Percentiles rank a stretch among this genome's conserved stretches.
phyloP scores from a whole-genome alignment of 2,888 invertebrate genomes.

The Amaurobius ferox region DNA sequence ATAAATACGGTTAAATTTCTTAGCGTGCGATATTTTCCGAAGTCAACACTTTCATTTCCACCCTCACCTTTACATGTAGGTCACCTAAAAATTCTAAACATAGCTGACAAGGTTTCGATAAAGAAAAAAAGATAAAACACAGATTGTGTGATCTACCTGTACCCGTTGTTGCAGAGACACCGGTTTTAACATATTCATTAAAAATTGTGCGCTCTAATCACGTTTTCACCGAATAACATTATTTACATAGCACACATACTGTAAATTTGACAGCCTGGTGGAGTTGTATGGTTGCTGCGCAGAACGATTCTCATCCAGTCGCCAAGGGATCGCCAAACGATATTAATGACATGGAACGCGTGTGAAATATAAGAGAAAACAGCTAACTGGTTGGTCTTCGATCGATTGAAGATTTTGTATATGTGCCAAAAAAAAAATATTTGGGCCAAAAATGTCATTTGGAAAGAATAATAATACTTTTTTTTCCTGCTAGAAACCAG shows the following conservation, averaged over 20 bases:
- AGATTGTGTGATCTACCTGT: conserved; percentile 41
- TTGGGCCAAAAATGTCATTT: too few species aligned
- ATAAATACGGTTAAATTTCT: too few species aligned
- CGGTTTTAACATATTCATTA: conserved; percentile 16
- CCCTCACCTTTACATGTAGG: conserved; percentile 28
- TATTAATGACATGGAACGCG: neutral
- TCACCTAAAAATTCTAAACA: conserved; percentile 31
- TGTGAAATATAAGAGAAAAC: neutral
- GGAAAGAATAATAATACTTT: too few species aligned
- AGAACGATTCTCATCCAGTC: neutral
- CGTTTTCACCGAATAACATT: conserved; percentile 56
- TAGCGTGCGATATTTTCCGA: too few species aligned
- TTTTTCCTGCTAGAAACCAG: too few species aligned
- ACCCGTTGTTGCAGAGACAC: conserved; percentile 30
- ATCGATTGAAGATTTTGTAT: neutral
- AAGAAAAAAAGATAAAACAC: conserved; percentile 9
- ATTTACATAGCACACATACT: conserved; percentile 37
- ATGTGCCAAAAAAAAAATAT: conserved; percentile 11
- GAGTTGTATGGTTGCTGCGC: conserved; percentile 25
- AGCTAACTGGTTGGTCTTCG: neutral
- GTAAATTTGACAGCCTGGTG: conserved; percentile 40
- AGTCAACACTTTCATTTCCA: neutral
- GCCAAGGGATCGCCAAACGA: conserved; percentile 40
- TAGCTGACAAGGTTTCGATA: neutral
- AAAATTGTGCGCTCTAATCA: conserved; percentile 35